Percentiles rank a stretch among this genome's conserved stretches.
These are phyloP conservation scores for Ranitomeya imitator DNA, from an alignment of 2,113 vertebrate species.

Conservation along the genomic window DNA sequence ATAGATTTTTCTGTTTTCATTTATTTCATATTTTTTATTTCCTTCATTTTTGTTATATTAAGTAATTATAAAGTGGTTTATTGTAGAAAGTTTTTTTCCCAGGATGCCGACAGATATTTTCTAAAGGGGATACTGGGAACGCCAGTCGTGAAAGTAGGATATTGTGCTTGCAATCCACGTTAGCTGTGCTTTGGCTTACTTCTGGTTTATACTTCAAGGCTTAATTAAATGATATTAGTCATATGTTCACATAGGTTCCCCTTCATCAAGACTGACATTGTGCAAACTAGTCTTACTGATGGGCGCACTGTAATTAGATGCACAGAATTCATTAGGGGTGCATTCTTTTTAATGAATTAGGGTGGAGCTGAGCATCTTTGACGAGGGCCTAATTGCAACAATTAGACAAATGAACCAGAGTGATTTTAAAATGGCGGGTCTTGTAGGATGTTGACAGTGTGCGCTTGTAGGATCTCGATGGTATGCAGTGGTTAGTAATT, in stretches of 20 bases:
- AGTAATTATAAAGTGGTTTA: conserved; percentile 5
- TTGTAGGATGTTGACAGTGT: too few species aligned
- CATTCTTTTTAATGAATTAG: too few species aligned
- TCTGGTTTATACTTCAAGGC: background rate
- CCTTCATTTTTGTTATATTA: conserved; percentile 1
- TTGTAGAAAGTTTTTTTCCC: background rate
- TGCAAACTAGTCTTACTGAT: too few species aligned
- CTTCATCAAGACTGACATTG: too few species aligned
- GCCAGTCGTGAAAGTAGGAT: background rate
- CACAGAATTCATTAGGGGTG: too few species aligned
- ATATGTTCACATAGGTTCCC: background rate
- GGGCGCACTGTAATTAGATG: too few species aligned
- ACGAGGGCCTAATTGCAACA: too few species aligned
- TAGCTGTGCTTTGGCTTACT: background rate
- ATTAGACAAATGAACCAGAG: too few species aligned
- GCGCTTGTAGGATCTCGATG: too few species aligned
- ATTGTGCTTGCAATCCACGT: conserved; percentile 22
- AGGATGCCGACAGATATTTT: conserved; percentile 7
- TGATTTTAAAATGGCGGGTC: too few species aligned
- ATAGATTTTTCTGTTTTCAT: background rate
- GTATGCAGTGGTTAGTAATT: too few species aligned
- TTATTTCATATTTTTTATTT: conserved; percentile 25
- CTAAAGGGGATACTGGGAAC: background rate
- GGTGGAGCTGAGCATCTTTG: too few species aligned
- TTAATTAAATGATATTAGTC: background rate